These are phyloP conservation scores for Varanus komodoensis DNA, from an alignment of 2,113 vertebrate species.

Conservation along the genomic window DNA sequence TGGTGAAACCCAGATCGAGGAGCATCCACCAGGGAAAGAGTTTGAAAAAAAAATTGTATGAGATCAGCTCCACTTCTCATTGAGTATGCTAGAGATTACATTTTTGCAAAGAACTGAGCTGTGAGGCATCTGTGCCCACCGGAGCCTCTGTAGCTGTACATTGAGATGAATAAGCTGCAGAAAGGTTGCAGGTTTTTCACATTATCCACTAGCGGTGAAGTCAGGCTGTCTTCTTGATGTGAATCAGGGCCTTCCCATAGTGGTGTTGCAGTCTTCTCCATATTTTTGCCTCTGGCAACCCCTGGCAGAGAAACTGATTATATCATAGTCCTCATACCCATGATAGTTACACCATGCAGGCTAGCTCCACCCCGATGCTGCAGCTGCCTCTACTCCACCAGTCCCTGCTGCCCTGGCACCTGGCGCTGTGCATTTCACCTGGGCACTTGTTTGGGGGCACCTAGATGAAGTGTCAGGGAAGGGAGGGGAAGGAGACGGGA, in stretches of 20 bases:
- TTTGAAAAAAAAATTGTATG: neutral
- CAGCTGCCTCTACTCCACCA: too few species aligned
- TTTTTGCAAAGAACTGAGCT: neutral
- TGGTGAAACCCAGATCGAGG: neutral
- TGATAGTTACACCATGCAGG: neutral
- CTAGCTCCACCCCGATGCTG: neutral
- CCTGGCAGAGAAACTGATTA: neutral
- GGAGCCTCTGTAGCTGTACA: neutral
- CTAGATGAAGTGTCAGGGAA: too few species aligned
- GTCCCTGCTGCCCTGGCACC: too few species aligned
- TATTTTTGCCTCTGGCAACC: neutral
- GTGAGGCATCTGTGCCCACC: neutral
- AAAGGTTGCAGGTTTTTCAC: neutral
- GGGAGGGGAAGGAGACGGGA: too few species aligned
- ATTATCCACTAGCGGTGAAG: neutral
- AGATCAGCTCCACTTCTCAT: neutral
- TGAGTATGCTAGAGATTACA: neutral
- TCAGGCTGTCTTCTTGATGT: neutral
- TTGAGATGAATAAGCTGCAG: neutral
- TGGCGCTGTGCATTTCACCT: too few species aligned
- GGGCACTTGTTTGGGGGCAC: too few species aligned
- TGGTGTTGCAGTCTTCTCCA: neutral
- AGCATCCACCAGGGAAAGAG: neutral
- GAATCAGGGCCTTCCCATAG: neutral
- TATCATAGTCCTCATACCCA: neutral